These are phyloP conservation scores for Drosophila rhopaloa DNA, from an alignment of 1,140 invertebrate species.

Conservation along the genomic window DNA sequence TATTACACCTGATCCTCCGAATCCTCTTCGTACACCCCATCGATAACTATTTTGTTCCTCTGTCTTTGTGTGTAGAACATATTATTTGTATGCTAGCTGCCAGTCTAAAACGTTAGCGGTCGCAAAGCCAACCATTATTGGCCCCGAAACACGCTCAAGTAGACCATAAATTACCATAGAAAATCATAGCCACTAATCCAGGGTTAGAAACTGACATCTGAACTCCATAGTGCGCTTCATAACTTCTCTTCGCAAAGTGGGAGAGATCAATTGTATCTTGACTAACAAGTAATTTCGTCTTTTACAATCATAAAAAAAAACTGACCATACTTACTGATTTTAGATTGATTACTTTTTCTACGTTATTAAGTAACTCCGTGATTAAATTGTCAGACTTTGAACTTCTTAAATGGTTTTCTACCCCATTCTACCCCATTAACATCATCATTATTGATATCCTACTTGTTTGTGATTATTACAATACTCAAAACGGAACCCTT, in stretches of 20 bases:
- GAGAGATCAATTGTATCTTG: no score
- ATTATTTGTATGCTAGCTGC: slow-evolving; percentile 1
- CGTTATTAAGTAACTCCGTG: no score
- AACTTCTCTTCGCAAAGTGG: background rate
- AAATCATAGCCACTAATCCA: slow-evolving; percentile 20
- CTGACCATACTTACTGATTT: background rate
- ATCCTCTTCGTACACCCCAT: slow-evolving; percentile 1
- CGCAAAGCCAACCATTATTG: slow-evolving; percentile 26
- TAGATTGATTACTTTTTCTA: no score
- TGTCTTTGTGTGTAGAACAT: slow-evolving; percentile 24
- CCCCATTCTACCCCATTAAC: no score
- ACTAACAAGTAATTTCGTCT: background rate
- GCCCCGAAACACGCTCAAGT: slow-evolving; percentile 8
- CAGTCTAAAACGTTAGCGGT: slow-evolving; percentile 4
- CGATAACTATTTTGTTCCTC: background rate
- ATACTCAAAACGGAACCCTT: background rate
- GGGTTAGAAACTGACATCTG: background rate
- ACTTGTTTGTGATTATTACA: background rate
- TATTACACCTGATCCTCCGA: background rate
- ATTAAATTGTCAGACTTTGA: background rate
- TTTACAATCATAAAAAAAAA: background rate
- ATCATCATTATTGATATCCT: no score
- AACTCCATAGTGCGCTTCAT: slow-evolving; percentile 11
- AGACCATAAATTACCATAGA: background rate
- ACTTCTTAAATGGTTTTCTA: no score